phyloP scores from a whole-genome alignment of 2,888 invertebrate genomes.

The Mesorhabditis sp. region DNA sequence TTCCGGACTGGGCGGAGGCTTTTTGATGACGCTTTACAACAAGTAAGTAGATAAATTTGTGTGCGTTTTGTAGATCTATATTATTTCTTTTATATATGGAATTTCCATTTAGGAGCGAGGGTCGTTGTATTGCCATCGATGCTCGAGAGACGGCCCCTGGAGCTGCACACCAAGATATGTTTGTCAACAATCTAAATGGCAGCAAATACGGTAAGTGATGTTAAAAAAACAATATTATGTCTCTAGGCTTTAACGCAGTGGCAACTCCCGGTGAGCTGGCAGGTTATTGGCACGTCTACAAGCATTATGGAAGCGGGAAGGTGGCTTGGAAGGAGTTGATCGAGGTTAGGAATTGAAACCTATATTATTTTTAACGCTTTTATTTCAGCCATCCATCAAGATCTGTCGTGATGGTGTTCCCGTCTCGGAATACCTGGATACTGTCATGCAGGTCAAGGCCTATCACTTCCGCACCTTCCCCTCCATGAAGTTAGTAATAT shows the following conservation, averaged over 20 bases:
- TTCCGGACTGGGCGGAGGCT: slow-evolving; percentile 85
- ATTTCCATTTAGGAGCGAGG: slow-evolving; percentile 26
- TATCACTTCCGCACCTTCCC: slow-evolving; percentile 50
- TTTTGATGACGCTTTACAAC: slow-evolving; percentile 78
- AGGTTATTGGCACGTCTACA: slow-evolving; percentile 53
- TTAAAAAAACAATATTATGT: background rate
- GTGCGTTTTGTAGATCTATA: background rate
- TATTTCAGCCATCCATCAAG: slow-evolving; percentile 35
- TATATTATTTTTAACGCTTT: background rate
- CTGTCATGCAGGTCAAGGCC: slow-evolving; percentile 54
- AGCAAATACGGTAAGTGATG: slow-evolving; percentile 32
- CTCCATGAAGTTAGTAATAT: slow-evolving; percentile 37
- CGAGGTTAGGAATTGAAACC: slow-evolving; percentile 2
- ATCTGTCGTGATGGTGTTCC: slow-evolving; percentile 46
- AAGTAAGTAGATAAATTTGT: slow-evolving; percentile 31
- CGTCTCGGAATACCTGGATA: slow-evolving; percentile 48
- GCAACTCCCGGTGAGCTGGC: slow-evolving; percentile 55
- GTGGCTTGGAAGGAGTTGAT: slow-evolving; percentile 37
- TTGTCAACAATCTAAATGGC: slow-evolving; percentile 34
- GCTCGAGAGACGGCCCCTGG: slow-evolving; percentile 62
- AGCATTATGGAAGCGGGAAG: slow-evolving; percentile 51
- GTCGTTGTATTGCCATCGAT: slow-evolving; percentile 57
- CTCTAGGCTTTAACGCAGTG: slow-evolving; percentile 45
- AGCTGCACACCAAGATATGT: slow-evolving; percentile 65
- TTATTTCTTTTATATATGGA: slow-evolving; percentile 4